Conservation (phyloP, 2,113 vertebrate genomes). For the Dermatemys mawii region DNA sequence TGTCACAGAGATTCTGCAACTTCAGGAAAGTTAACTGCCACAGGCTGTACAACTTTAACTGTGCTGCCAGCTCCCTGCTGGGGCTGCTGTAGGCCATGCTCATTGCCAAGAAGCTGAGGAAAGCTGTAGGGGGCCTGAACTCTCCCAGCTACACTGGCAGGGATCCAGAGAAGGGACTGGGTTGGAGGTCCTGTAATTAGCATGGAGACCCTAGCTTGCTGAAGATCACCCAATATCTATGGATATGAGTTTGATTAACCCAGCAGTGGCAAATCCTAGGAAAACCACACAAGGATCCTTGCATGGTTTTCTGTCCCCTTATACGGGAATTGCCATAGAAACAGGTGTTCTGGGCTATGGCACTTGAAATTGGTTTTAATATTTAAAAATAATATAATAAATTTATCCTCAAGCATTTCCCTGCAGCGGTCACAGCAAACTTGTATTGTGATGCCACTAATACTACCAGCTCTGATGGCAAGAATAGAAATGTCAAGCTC, state of each 20-base stretch:
- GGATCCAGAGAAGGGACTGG: neutral
- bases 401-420: neutral
- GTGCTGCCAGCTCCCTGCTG: neutral
- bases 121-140: neutral
- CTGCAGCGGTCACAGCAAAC: neutral
- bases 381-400: neutral
- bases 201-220: neutral
- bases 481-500: neutral
- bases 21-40: neutral
- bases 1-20: neutral
- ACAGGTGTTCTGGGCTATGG: neutral
- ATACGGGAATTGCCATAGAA: neutral
- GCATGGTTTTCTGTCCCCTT: neutral
- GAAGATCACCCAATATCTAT: neutral
- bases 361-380: neutral
- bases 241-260: neutral
- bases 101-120: neutral
- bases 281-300: neutral
- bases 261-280: neutral
- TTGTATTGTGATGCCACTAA: neutral
- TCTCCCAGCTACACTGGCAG: neutral
- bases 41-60: neutral
- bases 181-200: neutral
- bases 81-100: neutral
- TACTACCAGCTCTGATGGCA: slow-evolving; percentile 4